Conservation (phyloP, 2,113 vertebrate species). For the Gallinago paraguaiae region DNA sequence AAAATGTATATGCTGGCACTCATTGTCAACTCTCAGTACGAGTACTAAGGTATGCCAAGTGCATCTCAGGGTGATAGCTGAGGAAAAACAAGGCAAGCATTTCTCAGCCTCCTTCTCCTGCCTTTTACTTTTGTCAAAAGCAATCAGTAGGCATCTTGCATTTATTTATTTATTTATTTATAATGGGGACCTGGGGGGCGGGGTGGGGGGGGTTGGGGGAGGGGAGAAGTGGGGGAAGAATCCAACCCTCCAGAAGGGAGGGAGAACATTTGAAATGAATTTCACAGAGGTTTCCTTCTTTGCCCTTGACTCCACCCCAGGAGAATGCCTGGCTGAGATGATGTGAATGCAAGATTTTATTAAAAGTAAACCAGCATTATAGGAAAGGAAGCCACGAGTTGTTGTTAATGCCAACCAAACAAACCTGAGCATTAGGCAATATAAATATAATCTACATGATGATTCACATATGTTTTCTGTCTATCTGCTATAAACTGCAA, state of each 20-base stretch:
- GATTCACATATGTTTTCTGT: conserved; percentile 33
- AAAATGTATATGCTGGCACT: neutral
- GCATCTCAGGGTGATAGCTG: neutral
- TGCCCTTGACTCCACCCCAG: neutral
- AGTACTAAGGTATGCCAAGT: neutral
- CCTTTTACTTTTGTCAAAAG: neutral
- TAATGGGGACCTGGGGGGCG: too few relatives aligned
- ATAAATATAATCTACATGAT: conserved; percentile 48
- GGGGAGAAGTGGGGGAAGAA: too few relatives aligned
- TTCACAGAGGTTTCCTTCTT: neutral
- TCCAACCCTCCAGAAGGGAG: neutral
- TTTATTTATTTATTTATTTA: neutral
- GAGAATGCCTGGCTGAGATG: neutral
- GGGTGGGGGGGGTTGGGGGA: too few relatives aligned
- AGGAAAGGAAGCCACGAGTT: conserved; percentile 10
- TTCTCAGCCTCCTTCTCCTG: neutral
- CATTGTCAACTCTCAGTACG: neutral
- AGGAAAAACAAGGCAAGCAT: neutral
- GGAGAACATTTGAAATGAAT: neutral
- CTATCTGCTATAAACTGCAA: neutral
- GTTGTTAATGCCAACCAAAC: conserved; percentile 55
- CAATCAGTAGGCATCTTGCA: neutral
- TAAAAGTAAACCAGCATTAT: conserved; percentile 43
- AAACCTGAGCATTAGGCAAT: conserved; percentile 36
- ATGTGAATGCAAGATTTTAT: conserved; percentile 29